Percentiles rank a stretch among this genome's conserved stretches.
Evolutionary conservation across 2,113 vertebrate species (phyloP).

Genomic region (Corapipo altera): DNA sequence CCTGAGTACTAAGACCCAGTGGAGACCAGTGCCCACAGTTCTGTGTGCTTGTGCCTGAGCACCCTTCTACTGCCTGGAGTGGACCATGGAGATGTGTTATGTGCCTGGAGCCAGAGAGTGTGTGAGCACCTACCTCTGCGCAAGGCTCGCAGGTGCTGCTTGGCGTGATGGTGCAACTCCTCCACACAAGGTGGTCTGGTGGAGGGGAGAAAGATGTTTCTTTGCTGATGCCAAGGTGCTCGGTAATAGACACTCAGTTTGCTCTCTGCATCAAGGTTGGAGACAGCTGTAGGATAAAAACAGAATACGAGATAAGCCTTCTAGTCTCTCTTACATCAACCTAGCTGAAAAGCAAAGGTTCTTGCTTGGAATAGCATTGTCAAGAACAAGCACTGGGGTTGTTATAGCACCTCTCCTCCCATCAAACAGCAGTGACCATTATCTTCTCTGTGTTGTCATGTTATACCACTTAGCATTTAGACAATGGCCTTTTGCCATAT

Average conservation of each 20-base stretch:
- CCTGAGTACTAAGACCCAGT: neutral
- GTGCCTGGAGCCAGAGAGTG: accelerated
- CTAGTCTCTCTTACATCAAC: neutral
- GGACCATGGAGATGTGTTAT: accelerated
- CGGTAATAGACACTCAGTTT: slow-evolving; percentile 88
- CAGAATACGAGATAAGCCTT: neutral
- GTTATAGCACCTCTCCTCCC: neutral
- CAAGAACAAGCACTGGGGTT: neutral
- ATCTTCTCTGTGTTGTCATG: neutral
- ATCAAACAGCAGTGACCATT: neutral
- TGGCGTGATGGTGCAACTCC: slow-evolving; percentile 88
- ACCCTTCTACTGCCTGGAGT: neutral
- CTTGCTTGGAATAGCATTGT: neutral
- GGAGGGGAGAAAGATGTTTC: slow-evolving; percentile 86
- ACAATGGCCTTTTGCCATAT: neutral
- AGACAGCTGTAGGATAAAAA: slow-evolving; percentile 82
- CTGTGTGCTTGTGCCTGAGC: neutral
- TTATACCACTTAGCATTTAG: neutral
- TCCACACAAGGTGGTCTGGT: slow-evolving; percentile 88
- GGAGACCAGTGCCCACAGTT: neutral
- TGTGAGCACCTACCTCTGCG: slow-evolving; percentile 78
- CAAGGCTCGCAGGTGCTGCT: slow-evolving; percentile 82
- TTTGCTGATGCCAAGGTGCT: slow-evolving; percentile 89
- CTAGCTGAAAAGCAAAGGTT: neutral
- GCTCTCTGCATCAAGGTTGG: slow-evolving; percentile 93